Evolutionary conservation across 2,113 vertebrate genomes (phyloP).

Genomic region (Monopterus albus): DNA sequence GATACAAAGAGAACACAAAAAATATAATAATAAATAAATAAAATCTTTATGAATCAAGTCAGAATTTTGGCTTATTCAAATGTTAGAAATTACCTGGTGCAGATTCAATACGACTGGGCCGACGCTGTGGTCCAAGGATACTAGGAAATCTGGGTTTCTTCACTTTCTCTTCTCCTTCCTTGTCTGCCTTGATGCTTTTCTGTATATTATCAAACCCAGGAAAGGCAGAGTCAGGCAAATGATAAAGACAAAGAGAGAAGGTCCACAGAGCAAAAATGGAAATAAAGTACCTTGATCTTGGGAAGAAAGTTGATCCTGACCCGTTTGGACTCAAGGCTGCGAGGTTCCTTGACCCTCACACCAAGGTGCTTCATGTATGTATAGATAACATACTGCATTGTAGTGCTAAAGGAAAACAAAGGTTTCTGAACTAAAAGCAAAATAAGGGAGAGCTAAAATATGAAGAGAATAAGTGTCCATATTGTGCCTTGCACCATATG

Average conservation of each 20-base stretch:
- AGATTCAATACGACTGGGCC: constrained; percentile 89
- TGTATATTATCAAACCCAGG: constrained; percentile 61
- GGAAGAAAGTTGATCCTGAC: constrained; percentile 91
- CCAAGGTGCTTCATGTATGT: constrained; percentile 96
- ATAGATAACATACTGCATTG: constrained; percentile 92
- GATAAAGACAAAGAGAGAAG: neutral
- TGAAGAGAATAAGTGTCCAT: constrained; percentile 44
- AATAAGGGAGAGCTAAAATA: constrained; percentile 24
- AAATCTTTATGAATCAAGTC: neutral
- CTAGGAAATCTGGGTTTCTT: constrained; percentile 92
- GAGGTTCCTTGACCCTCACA: constrained; percentile 93
- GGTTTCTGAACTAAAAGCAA: constrained; percentile 4
- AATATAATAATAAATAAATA: too few relatives aligned
- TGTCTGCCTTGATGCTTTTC: constrained; percentile 95
- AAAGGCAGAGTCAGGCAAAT: neutral
- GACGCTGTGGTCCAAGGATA: constrained; percentile 90
- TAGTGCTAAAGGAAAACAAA: constrained; percentile 79
- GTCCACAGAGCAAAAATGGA: neutral
- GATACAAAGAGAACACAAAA: constrained; percentile 7
- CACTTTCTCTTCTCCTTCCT: constrained; percentile 93
- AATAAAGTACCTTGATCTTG: constrained; percentile 89
- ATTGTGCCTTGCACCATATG: constrained; percentile 72
- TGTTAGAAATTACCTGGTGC: constrained; percentile 84
- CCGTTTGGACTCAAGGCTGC: constrained; percentile 91
- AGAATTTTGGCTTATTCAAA: neutral